A percentile compares a stretch with the other conserved stretches of the same genome.
These are phyloP conservation scores for Pelochelys cantorii DNA, from an alignment of 2,797 vertebrate genomes.

Conservation along the genomic window DNA sequence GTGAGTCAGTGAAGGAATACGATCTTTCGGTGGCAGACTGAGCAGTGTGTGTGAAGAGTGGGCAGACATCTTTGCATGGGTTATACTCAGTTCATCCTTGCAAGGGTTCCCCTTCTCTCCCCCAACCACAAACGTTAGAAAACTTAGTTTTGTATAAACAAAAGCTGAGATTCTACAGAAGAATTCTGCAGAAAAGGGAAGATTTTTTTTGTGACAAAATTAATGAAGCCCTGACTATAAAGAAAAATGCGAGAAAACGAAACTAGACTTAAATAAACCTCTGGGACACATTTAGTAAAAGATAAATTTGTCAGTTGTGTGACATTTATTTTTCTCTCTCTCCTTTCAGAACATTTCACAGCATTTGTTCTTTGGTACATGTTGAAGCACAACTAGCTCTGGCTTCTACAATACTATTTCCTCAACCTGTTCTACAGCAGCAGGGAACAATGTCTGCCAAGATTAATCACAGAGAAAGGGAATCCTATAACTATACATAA, in stretches of 20 bases:
- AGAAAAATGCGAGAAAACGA: not conserved
- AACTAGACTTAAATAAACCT: accelerated
- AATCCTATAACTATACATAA: not conserved
- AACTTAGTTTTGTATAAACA: not conserved
- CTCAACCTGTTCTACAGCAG: conserved; percentile 57
- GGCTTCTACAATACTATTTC: not conserved
- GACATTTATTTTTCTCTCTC: not conserved
- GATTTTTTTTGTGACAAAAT: not conserved
- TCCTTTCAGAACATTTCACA: not conserved
- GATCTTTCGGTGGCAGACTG: not conserved
- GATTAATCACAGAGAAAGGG: not conserved
- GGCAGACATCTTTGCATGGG: not conserved
- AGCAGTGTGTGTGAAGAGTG: not conserved
- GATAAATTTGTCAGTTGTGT: not conserved
- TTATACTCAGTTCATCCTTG: not conserved
- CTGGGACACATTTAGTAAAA: accelerated
- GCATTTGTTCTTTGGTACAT: not conserved
- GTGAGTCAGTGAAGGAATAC: not conserved
- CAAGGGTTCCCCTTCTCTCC: not conserved
- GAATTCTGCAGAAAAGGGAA: not conserved
- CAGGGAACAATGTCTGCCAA: not conserved
- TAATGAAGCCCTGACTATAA: not conserved
- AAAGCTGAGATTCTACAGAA: not conserved
- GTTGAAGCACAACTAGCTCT: conserved; percentile 32
- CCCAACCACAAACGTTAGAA: not conserved